These are phyloP conservation scores for Bucco capensis DNA, from an alignment of 2,113 vertebrate genomes.

Conservation along the genomic window DNA sequence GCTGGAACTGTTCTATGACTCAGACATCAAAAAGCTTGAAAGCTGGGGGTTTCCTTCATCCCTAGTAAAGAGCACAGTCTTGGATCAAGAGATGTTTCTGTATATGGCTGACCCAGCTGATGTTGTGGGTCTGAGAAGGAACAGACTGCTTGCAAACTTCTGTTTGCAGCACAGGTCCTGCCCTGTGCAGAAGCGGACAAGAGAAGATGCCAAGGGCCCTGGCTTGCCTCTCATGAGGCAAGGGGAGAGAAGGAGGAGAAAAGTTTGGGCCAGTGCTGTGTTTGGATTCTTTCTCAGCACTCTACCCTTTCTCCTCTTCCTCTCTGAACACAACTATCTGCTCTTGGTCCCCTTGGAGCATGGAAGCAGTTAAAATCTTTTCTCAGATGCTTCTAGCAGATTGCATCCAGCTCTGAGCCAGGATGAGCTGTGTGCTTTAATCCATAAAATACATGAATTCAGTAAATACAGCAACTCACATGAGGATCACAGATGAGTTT, in stretches of 20 bases:
- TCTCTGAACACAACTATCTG: neutral
- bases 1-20: too few relatives aligned
- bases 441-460: neutral
- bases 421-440: neutral
- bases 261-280: neutral
- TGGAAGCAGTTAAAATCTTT: neutral
- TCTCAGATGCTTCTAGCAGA: neutral
- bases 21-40: neutral
- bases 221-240: neutral
- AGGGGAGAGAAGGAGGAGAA: too few relatives aligned
- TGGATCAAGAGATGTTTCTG: neutral
- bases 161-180: neutral
- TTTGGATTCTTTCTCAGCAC: neutral
- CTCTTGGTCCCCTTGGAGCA: neutral
- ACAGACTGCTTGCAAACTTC: neutral
- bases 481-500: neutral
- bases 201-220: rapidly evolving
- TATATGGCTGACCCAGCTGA: neutral
- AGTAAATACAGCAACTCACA: neutral
- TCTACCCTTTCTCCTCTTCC: neutral
- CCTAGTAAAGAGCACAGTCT: neutral
- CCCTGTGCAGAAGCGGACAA: too few relatives aligned
- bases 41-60: neutral
- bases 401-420: neutral
- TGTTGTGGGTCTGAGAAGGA: neutral